These are phyloP conservation scores for Leptinotarsa texana DNA, from an alignment of 1,140 invertebrate genomes.

Conservation along the genomic window DNA sequence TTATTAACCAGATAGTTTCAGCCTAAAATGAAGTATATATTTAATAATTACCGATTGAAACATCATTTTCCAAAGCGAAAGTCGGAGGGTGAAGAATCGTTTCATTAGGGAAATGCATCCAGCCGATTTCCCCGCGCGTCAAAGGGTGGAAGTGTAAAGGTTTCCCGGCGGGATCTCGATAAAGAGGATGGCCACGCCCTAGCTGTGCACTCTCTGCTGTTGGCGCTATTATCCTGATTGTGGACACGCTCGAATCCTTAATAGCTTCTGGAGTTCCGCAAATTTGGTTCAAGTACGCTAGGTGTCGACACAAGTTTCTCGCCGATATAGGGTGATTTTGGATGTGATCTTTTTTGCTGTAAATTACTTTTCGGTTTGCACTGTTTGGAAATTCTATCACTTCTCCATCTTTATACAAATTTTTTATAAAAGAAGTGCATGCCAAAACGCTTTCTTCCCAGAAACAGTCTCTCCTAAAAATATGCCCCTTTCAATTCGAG, in stretches of 20 bases:
- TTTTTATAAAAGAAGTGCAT: too few relatives aligned
- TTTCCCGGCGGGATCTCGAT: neutral
- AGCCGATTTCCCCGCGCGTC: neutral
- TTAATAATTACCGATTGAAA: too few relatives aligned
- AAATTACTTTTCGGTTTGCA: too few relatives aligned
- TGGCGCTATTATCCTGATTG: slow-evolving; percentile 17
- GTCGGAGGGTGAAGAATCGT: neutral
- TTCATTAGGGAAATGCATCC: slow-evolving; percentile 3
- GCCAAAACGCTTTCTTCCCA: too few relatives aligned
- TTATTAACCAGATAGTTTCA: too few relatives aligned
- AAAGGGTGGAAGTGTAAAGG: neutral
- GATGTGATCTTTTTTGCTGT: too few relatives aligned
- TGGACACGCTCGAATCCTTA: slow-evolving; percentile 9
- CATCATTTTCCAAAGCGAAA: neutral
- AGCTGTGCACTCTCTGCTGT: slow-evolving; percentile 11
- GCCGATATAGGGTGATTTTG: neutral
- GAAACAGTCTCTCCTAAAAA: too few relatives aligned
- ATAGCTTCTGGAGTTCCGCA: neutral
- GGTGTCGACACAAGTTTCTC: neutral
- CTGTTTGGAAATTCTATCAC: too few relatives aligned
- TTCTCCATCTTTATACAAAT: too few relatives aligned
- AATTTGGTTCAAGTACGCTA: neutral
- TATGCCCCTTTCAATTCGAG: too few relatives aligned
- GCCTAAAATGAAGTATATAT: too few relatives aligned
- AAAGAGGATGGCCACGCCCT: slow-evolving; percentile 8